Evolutionary conservation across 1,140 invertebrate genomes (phyloP), one percentile per base, ranked within the genome.

Genomic region (Anastrepha obliqua): DNA sequence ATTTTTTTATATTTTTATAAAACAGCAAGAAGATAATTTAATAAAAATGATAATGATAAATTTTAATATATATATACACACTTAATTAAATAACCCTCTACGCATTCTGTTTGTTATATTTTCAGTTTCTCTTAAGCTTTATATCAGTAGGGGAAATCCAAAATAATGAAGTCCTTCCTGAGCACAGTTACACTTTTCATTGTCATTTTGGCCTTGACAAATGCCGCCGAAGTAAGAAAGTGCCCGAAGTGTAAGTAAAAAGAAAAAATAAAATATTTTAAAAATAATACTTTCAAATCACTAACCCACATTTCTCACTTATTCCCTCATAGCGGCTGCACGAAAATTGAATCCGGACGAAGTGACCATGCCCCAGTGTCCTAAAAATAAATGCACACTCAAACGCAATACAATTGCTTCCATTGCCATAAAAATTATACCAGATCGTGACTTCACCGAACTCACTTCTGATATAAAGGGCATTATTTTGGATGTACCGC

Each of bases 341-440:
- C 90, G 91, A 78, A 89, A 89, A 4, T 67, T 90, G 78, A 88
- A 90, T 60, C 42, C 93, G 15, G 89, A 90, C 7, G 90, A 92
- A 15, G 94, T 96, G 1, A 91, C 93, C 86, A 94, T 96, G 47
- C 93, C 93, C 3, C 94, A 94, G 13, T 97, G 96, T 89, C 94
- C 95, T 3, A 94, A 94, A 88, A 92, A 94, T 64, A 95, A 95
- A 1, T 97, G 96, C 90, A 94, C 93, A 39, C 90, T 97, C 59
- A 96, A 95, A 90, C 95, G 95, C 88, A 95, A 95, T 88, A 95
- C 95, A 0, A 92, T 91, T 6, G 91, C 95, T 51, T 88, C 91
- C 70, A 94, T 96, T 65, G 91, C 94, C 39, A 93, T 96, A 64
- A 94, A 93, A 86, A 95, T 97, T 58, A 94, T 91, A 60, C 95